phyloP scores from a whole-genome alignment of 2,797 vertebrate genomes.

The Arnoldichthys spilopterus region DNA sequence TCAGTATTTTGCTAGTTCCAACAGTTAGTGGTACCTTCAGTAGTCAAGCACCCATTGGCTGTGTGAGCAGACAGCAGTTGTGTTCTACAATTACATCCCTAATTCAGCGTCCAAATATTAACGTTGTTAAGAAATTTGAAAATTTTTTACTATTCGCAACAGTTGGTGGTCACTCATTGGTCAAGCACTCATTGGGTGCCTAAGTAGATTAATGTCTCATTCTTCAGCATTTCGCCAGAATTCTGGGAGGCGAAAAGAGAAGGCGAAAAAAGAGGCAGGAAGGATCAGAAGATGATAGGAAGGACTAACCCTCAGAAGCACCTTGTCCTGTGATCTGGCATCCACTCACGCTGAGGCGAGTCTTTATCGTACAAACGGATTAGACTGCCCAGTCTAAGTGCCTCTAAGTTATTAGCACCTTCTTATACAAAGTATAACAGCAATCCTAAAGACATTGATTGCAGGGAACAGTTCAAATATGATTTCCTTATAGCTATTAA shows the following conservation, averaged over 20 bases:
- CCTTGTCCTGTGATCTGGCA: constrained; percentile 79
- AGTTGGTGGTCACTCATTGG: constrained; percentile 2
- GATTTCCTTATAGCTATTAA: constrained; percentile 91
- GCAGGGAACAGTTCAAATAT: constrained; percentile 87
- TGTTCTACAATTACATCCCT: background rate
- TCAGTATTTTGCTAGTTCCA: background rate
- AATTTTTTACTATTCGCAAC: background rate
- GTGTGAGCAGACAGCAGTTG: background rate
- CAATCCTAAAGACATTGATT: constrained; percentile 86
- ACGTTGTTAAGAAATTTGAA: background rate
- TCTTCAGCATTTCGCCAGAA: constrained; percentile 51
- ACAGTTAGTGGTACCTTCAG: too few species aligned
- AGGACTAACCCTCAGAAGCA: constrained; percentile 75
- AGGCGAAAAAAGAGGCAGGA: constrained; percentile 38
- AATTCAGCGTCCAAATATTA: constrained; percentile 7
- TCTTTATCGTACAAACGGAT: constrained; percentile 83
- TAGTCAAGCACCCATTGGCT: background rate
- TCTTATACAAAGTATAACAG: constrained; percentile 87
- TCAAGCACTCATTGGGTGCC: constrained; percentile 13
- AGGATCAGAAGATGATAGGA: constrained; percentile 63
- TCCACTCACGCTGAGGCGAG: constrained; percentile 72
- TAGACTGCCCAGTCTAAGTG: constrained; percentile 83
- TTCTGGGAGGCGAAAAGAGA: constrained; percentile 59
- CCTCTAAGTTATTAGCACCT: constrained; percentile 86
- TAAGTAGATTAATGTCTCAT: constrained; percentile 36